A percentile compares a stretch with the other conserved stretches of the same genome.
phyloP scores from a whole-genome alignment of 2,888 invertebrate genomes.

The Cryptocheilus praepositus region DNA sequence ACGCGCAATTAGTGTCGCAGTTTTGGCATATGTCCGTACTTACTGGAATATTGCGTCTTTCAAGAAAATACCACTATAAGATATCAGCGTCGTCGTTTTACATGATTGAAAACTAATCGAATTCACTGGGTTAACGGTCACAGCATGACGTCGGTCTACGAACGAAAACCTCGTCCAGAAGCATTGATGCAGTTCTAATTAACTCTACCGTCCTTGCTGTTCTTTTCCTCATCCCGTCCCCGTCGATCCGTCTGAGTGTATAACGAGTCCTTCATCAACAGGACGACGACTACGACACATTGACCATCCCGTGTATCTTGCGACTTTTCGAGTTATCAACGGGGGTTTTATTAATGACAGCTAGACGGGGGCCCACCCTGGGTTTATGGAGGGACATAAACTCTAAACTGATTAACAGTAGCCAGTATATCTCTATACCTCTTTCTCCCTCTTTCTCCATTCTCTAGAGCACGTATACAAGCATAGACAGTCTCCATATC shows the following conservation, averaged over 20 bases:
- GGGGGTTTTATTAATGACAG: slow-evolving; percentile 74
- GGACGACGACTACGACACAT: slow-evolving; percentile 25
- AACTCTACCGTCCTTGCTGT: slow-evolving; percentile 34
- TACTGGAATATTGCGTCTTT: too few relatives aligned
- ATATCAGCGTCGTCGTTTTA: too few relatives aligned
- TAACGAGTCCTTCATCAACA: background rate
- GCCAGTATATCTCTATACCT: slow-evolving; percentile 46
- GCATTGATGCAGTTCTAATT: slow-evolving; percentile 42
- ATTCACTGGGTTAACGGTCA: too few relatives aligned
- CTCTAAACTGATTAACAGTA: slow-evolving; percentile 75
- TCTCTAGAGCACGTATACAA: too few relatives aligned
- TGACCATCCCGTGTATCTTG: slow-evolving; percentile 60
- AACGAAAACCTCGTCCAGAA: too few relatives aligned
- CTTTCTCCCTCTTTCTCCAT: slow-evolving; percentile 12
- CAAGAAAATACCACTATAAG: too few relatives aligned
- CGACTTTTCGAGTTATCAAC: slow-evolving; percentile 75
- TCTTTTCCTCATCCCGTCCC: background rate
- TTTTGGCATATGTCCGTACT: too few relatives aligned
- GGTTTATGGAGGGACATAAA: slow-evolving; percentile 73
- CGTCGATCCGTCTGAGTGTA: slow-evolving; percentile 3
- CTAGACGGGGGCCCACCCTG: slow-evolving; percentile 60
- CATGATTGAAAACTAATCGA: too few relatives aligned
- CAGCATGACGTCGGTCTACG: too few relatives aligned
- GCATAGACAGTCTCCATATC: slow-evolving; percentile 5
- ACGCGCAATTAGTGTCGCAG: too few relatives aligned